A percentile compares a stretch with the other conserved stretches of the same genome.
Conservation (phyloP, 2,113 vertebrate genomes). For the Urocolius indicus region DNA sequence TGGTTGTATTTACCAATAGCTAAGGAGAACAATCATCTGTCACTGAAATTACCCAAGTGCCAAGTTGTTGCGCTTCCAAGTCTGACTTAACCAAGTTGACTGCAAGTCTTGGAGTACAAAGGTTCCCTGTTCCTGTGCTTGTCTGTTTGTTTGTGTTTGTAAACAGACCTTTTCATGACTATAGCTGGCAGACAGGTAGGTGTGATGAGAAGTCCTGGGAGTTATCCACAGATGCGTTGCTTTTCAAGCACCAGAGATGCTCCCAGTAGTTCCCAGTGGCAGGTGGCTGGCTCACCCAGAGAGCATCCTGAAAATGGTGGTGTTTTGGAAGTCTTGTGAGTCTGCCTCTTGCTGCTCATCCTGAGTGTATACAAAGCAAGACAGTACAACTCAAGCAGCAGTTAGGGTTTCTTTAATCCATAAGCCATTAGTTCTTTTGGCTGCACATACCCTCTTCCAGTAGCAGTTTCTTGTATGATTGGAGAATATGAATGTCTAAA, state of each 20-base stretch:
- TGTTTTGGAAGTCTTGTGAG: not conserved
- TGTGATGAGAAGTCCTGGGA: not conserved
- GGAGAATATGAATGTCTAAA: not conserved
- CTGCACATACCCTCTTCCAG: not conserved
- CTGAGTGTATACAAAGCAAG: not conserved
- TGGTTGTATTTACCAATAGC: not conserved
- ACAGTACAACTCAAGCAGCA: not conserved
- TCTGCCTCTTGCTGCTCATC: constrained; percentile 2
- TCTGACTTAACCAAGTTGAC: not conserved
- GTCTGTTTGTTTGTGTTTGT: not conserved
- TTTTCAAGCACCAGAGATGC: not conserved
- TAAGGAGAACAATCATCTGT: not conserved
- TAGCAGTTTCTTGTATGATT: not conserved
- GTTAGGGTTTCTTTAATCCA: not conserved
- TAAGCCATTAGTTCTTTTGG: not conserved
- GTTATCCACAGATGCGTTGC: not conserved
- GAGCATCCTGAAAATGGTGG: not conserved
- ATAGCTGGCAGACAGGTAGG: not conserved
- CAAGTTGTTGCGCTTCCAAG: not conserved
- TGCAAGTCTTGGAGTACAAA: not conserved
- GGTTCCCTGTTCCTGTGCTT: not conserved
- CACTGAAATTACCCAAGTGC: not conserved
- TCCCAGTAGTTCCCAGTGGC: not conserved
- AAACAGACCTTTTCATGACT: not conserved
- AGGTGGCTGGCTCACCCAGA: not conserved